Conservation (phyloP, 2,113 vertebrate genomes). For the Dissostichus mawsoni region DNA sequence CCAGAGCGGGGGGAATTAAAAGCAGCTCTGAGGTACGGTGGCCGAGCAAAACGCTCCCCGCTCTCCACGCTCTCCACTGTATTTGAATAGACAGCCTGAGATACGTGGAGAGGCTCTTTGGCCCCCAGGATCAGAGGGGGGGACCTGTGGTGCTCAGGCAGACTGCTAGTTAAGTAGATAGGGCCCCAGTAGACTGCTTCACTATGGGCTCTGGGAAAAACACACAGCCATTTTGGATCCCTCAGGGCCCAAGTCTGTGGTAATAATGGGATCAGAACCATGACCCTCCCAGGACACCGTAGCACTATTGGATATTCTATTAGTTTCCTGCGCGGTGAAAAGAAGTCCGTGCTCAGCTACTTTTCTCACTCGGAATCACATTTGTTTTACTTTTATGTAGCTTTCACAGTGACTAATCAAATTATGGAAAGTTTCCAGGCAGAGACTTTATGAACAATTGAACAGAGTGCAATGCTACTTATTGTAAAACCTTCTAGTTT, state of each 20-base stretch:
- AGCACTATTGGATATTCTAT: slow-evolving; percentile 88
- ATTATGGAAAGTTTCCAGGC: slow-evolving; percentile 60
- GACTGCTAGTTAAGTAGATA: slow-evolving; percentile 61
- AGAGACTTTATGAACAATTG: slow-evolving; percentile 61
- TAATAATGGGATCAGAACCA: slow-evolving; percentile 92
- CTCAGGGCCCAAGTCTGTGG: slow-evolving; percentile 89
- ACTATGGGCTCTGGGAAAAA: slow-evolving; percentile 91
- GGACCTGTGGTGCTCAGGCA: slow-evolving; percentile 48
- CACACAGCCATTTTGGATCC: slow-evolving; percentile 91
- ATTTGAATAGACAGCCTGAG: slow-evolving; percentile 91
- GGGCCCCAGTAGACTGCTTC: slow-evolving; percentile 85
- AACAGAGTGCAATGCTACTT: slow-evolving; percentile 48
- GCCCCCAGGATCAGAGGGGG: slow-evolving; percentile 84
- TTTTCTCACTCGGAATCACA: slow-evolving; percentile 52
- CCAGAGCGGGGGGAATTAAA: slow-evolving; percentile 90
- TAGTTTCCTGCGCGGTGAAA: slow-evolving; percentile 81
- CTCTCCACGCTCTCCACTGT: slow-evolving; percentile 85
- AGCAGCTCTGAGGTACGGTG: slow-evolving; percentile 76
- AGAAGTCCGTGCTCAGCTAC: slow-evolving; percentile 63
- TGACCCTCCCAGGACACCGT: slow-evolving; percentile 92
- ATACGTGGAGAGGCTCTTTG: slow-evolving; percentile 88
- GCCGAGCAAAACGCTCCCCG: slow-evolving; percentile 81
- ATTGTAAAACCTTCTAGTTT: slow-evolving; percentile 48
- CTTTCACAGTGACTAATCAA: slow-evolving; percentile 67
- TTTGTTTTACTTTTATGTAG: slow-evolving; percentile 70